phyloP scores from a whole-genome alignment of 2,113 vertebrate genomes.

The Actinemys pallida region DNA sequence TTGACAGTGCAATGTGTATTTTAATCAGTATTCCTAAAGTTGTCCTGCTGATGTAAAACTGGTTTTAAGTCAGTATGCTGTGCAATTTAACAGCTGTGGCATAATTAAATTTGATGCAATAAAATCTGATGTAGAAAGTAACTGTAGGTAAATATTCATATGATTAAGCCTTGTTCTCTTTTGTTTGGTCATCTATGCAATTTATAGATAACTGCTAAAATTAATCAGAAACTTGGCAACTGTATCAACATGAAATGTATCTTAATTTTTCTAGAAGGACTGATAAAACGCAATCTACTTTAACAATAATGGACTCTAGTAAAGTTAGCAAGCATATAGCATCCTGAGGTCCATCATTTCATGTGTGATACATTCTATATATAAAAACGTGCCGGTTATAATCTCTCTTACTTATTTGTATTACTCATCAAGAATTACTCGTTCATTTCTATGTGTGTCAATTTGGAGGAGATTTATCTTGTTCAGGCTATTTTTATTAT shows the following conservation, averaged over 20 bases:
- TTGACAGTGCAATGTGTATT: background rate
- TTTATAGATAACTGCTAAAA: slow-evolving; percentile 24
- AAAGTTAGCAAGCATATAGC: background rate
- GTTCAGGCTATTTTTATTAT: background rate
- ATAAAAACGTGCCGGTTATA: background rate
- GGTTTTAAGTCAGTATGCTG: slow-evolving; percentile 30
- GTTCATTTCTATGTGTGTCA: background rate
- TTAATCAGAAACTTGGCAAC: background rate
- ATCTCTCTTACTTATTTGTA: background rate
- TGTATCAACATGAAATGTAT: background rate
- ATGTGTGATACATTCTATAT: background rate
- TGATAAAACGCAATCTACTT: background rate
- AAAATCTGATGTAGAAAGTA: slow-evolving; percentile 28
- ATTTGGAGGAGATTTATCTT: background rate
- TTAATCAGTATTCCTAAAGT: slow-evolving; percentile 13
- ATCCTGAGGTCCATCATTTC: background rate
- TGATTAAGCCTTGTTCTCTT: background rate
- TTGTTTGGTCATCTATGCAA: background rate
- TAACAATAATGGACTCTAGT: background rate
- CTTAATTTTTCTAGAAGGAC: background rate
- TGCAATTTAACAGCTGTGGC: slow-evolving; percentile 33
- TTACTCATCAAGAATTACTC: background rate
- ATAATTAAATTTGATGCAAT: slow-evolving; percentile 32
- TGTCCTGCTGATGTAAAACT: slow-evolving; percentile 21
- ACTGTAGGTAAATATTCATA: slow-evolving; percentile 36